A percentile compares a stretch with the other conserved stretches of the same genome.
Evolutionary conservation across 2,113 vertebrate species (phyloP).

Genomic region (Cyprinodon tularosa): DNA sequence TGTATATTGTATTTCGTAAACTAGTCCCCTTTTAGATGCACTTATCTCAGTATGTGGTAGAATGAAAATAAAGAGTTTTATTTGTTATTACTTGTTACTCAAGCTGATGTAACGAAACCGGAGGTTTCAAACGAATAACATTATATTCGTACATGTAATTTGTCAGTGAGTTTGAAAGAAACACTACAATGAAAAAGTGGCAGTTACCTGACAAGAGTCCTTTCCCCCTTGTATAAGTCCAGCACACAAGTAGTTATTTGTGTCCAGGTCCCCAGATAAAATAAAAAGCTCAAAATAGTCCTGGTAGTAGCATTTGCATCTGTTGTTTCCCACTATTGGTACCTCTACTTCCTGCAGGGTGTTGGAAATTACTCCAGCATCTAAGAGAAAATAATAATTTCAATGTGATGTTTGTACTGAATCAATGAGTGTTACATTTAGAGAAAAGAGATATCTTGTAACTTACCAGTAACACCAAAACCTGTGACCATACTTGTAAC

Average conservation of each 20-base stretch:
- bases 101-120: too few species aligned
- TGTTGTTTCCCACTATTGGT: slow-evolving; percentile 53
- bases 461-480: not conserved
- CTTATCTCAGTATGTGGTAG: too few species aligned
- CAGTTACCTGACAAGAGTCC: slow-evolving; percentile 68
- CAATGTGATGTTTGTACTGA: not conserved
- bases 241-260: slow-evolving; percentile 33
- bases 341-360: slow-evolving; percentile 46
- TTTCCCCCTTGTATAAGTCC: slow-evolving; percentile 68
- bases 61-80: too few species aligned
- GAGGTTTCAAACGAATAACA: too few species aligned
- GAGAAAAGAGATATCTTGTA: not conserved
- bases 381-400: slow-evolving; percentile 81
- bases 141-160: too few species aligned
- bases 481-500: slow-evolving; percentile 66
- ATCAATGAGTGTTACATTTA: not conserved
- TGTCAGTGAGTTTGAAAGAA: not conserved
- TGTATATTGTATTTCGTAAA: too few species aligned
- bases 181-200: not conserved
- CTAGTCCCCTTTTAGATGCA: too few species aligned
- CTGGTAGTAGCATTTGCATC: slow-evolving; percentile 43
- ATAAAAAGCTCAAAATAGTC: too few species aligned
- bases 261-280: too few species aligned
- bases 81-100: too few species aligned
- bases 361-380: slow-evolving; percentile 32